These are phyloP conservation scores for Saturnia pavonia DNA, from an alignment of 2,888 invertebrate genomes.

Conservation along the genomic window DNA sequence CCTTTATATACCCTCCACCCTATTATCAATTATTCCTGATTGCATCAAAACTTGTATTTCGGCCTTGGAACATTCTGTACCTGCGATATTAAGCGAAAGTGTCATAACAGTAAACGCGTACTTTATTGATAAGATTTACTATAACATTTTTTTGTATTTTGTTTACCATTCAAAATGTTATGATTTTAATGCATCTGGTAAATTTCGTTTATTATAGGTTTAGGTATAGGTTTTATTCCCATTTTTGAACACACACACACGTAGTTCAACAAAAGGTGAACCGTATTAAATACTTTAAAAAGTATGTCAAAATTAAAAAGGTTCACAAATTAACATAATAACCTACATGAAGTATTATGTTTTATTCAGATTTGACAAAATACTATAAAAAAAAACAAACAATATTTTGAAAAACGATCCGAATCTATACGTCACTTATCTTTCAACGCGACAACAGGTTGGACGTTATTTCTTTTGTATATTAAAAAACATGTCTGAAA, in stretches of 20 bases:
- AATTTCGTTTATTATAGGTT: too few species aligned
- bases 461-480: slow-evolving; percentile 1
- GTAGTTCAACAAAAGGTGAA: too few species aligned
- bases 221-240: too few species aligned
- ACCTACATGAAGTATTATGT: not conserved
- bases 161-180: too few species aligned
- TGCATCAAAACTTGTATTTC: slow-evolving; percentile 11
- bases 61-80: not conserved
- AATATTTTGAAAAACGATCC: slow-evolving; percentile 27
- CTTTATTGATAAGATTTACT: too few species aligned
- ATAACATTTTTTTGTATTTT: too few species aligned
- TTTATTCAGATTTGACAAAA: not conserved
- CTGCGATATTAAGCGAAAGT: not conserved
- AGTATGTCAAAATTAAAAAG: too few species aligned
- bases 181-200: too few species aligned
- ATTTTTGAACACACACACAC: too few species aligned
- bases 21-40: slow-evolving; percentile 13
- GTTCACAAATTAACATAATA: not conserved
- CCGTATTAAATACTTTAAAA: too few species aligned
- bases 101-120: not conserved
- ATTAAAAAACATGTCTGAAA: slow-evolving; percentile 57
- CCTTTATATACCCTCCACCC: not conserved
- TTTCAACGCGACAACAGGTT: slow-evolving; percentile 1
- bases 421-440: slow-evolving; percentile 15
- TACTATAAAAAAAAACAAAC: not conserved